These are phyloP conservation scores for Eledona agricola DNA, from an alignment of 2,888 invertebrate species.

Conservation along the genomic window DNA sequence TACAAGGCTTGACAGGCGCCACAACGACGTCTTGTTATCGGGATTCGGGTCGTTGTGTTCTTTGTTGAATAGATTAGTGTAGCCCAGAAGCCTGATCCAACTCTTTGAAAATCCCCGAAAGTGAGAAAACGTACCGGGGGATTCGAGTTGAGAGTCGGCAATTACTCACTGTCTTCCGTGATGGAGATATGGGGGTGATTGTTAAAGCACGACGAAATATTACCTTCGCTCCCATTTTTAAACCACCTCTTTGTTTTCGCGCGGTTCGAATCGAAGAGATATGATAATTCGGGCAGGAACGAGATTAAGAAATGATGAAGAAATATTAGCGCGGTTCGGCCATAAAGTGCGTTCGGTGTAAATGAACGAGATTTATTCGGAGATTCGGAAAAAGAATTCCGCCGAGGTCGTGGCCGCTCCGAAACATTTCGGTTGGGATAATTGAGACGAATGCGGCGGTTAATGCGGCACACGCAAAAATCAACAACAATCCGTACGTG, in stretches of 20 bases:
- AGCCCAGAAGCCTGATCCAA: slow-evolving; percentile 41
- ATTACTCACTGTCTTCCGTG: slow-evolving; percentile 55
- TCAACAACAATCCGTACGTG: slow-evolving; percentile 14
- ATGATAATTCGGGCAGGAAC: slow-evolving; percentile 39
- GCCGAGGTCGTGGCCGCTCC: not conserved
- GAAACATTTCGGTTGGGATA: slow-evolving; percentile 2
- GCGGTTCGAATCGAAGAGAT: slow-evolving; percentile 22
- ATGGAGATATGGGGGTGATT: slow-evolving; percentile 33
- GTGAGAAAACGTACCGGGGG: slow-evolving; percentile 55
- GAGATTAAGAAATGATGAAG: slow-evolving; percentile 50
- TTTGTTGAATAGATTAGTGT: slow-evolving; percentile 22
- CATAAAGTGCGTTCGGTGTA: slow-evolving; percentile 43
- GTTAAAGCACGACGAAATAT: slow-evolving; percentile 28
- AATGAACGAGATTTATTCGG: slow-evolving; percentile 41
- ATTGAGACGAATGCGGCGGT: slow-evolving; percentile 19
- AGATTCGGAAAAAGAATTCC: slow-evolving; percentile 39
- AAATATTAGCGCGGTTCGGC: slow-evolving; percentile 43
- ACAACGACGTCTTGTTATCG: slow-evolving; percentile 33
- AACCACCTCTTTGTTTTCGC: slow-evolving; percentile 24
- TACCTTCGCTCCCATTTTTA: slow-evolving; percentile 18
- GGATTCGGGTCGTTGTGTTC: slow-evolving; percentile 16
- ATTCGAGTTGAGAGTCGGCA: slow-evolving; percentile 54
- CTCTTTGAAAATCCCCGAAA: slow-evolving; percentile 48
- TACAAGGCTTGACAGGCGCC: slow-evolving; percentile 30
- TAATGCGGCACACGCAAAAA: slow-evolving; percentile 5